A percentile compares a stretch with the other conserved stretches of the same genome.
These are phyloP conservation scores for Onychomys torridus DNA, from an alignment of 2,797 vertebrate species.

Conservation along the genomic window DNA sequence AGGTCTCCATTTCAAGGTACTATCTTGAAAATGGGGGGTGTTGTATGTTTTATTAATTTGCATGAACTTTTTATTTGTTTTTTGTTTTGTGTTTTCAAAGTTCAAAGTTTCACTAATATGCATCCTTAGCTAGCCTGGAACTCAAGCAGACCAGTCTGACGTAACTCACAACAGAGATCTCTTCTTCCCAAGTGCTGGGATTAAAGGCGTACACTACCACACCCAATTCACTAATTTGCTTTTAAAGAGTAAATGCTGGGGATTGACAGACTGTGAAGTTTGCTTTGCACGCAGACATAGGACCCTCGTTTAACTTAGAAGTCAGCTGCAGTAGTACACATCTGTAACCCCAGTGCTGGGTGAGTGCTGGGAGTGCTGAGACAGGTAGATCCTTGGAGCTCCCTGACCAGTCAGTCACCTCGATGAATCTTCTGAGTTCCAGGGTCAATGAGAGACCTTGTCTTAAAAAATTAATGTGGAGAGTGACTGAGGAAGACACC, in stretches of 20 bases:
- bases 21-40: background rate
- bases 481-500: background rate
- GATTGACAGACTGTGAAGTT: background rate
- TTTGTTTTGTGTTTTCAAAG: background rate
- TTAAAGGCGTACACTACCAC: background rate
- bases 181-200: background rate
- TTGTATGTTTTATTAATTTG: background rate
- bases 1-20: background rate
- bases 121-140: background rate
- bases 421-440: background rate
- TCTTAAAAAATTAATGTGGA: background rate
- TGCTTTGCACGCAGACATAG: background rate
- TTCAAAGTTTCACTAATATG: background rate
- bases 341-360: background rate
- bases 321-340: background rate
- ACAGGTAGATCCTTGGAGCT: background rate
- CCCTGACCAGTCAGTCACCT: background rate
- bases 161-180: background rate
- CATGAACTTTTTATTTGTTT: background rate
- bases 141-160: background rate
- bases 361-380: background rate
- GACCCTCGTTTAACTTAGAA: background rate
- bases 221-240: background rate
- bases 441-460: background rate
- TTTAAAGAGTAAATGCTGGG: background rate